Conservation (phyloP, 2,888 invertebrate genomes). For the Microplitis deprimator region DNA sequence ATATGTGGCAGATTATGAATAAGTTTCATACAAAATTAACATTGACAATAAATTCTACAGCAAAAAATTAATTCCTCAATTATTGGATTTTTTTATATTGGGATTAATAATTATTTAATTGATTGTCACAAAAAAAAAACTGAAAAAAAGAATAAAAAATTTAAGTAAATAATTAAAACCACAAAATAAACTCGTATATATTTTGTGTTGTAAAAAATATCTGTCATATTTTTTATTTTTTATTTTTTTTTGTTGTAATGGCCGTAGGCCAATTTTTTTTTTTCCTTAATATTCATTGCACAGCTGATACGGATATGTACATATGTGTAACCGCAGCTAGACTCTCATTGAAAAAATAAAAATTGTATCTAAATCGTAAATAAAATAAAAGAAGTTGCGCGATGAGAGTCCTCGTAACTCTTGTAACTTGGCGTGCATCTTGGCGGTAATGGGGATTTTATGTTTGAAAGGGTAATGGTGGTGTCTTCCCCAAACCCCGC, state of each 20-base stretch:
- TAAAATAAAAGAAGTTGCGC: slow-evolving; percentile 50
- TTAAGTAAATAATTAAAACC: background rate
- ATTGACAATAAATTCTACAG: no score
- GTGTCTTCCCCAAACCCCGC: slow-evolving; percentile 43
- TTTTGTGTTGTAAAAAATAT: background rate
- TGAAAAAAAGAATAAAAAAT: background rate
- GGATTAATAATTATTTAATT: no score
- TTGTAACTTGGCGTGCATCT: slow-evolving; percentile 47
- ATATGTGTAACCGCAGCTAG: background rate
- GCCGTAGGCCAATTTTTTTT: background rate
- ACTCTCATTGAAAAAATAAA: slow-evolving; percentile 51
- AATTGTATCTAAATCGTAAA: slow-evolving; percentile 60
- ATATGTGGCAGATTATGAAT: no score
- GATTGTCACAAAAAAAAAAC: no score
- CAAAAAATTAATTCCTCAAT: no score
- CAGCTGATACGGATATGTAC: background rate
- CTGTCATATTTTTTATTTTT: background rate
- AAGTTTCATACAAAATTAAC: no score
- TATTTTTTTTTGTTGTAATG: background rate
- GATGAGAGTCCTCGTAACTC: slow-evolving; percentile 51
- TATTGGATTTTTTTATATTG: no score
- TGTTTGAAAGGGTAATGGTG: slow-evolving; percentile 52
- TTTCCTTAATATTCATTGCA: background rate
- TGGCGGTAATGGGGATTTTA: slow-evolving; percentile 63
- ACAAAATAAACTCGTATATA: background rate